Evolutionary conservation across 2,888 invertebrate genomes (phyloP).

Genomic region (Hypselothyrea guttata): DNA sequence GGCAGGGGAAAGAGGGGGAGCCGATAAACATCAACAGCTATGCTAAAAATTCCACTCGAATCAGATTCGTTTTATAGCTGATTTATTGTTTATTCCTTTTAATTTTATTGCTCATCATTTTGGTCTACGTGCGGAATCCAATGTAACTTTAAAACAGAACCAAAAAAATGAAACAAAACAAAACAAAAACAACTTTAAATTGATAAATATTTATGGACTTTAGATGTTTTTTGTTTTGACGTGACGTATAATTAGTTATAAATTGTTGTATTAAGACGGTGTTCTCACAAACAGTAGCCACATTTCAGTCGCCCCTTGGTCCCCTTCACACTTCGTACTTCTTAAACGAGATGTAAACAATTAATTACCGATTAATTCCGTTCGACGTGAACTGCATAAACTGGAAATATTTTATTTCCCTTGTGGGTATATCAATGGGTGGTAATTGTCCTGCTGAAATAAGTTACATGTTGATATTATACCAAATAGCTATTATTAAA

Average conservation of each 20-base stretch:
- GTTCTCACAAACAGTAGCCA: conserved; percentile 49
- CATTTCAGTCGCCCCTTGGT: conserved; percentile 14
- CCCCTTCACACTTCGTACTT: conserved; percentile 7
- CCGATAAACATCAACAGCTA: conserved; percentile 31
- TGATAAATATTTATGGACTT: conserved; percentile 67
- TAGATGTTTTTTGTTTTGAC: conserved; percentile 63
- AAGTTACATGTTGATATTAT: no score
- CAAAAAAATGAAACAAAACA: conserved; percentile 8
- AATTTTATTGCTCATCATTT: conserved; percentile 56
- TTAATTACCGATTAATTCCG: conserved; percentile 67
- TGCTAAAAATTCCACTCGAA: conserved; percentile 63
- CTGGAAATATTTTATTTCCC: not conserved
- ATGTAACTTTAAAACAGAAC: conserved; percentile 26
- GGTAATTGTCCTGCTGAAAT: no score
- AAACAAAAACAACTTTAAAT: conserved; percentile 30
- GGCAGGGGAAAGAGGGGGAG: conserved; percentile 8
- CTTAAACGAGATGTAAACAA: conserved; percentile 52
- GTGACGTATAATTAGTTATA: conserved; percentile 66
- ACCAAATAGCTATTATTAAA: no score
- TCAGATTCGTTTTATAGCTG: conserved; percentile 57
- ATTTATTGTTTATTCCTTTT: conserved; percentile 66
- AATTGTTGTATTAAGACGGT: conserved; percentile 44
- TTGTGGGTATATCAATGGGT: not conserved
- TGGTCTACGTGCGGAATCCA: conserved; percentile 55
- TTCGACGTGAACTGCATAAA: conserved; percentile 44